phyloP scores from a whole-genome alignment of 1,140 invertebrate genomes.

The Brachionus rubens region DNA sequence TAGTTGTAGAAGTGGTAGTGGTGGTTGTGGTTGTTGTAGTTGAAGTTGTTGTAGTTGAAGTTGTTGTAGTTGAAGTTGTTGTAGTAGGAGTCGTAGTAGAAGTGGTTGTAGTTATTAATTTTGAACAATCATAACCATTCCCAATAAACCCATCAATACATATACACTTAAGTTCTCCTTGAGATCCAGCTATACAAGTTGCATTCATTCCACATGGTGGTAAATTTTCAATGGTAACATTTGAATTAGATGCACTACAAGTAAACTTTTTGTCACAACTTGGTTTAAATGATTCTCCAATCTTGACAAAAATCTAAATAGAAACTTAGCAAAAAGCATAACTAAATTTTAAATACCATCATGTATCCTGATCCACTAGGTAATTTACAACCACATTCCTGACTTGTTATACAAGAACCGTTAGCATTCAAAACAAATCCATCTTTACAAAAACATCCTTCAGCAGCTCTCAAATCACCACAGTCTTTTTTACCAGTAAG shows the following conservation, averaged over 20 bases:
- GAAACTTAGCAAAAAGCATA: background rate
- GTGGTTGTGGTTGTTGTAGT: background rate
- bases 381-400: constrained; percentile 39
- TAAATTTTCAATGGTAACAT: background rate
- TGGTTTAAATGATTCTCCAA: background rate
- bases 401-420: background rate
- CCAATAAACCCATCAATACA: constrained; percentile 14
- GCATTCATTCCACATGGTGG: background rate
- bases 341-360: background rate
- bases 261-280: background rate
- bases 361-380: background rate
- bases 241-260: background rate
- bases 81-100: background rate
- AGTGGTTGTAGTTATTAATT: background rate
- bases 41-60: background rate
- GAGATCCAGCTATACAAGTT: background rate
- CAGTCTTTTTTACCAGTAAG: background rate
- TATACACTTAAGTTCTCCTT: constrained; percentile 2
- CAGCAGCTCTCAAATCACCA: background rate
- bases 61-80: background rate
- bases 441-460: constrained; percentile 36
- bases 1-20: background rate
- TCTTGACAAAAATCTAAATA: background rate
- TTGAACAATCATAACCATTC: constrained; percentile 13
- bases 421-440: background rate